Evolutionary conservation across 2,888 invertebrate species (phyloP), one percentile per base, ranked within the genome.

Genomic region (Latrodectus elegans): DNA sequence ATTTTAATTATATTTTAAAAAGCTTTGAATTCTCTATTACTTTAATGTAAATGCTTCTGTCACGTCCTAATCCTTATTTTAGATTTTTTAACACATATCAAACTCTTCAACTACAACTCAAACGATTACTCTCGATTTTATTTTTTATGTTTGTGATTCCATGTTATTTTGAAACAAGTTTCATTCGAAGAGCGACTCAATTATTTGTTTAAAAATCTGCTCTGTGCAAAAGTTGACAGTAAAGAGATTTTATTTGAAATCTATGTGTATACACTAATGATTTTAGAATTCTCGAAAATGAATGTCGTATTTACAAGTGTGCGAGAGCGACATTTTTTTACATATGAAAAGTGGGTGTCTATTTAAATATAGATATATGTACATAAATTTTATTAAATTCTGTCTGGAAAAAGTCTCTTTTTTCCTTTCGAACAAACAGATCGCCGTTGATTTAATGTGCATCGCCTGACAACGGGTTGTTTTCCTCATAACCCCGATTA

Each of bases 361-460:
- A 60, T 60, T n/a, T 60, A 60, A 60, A 60, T 60, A 55, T 55
- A 55, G 11, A 55, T 55, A 60, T 60, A 15, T 60, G 6, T 60
- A 10, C 12, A 15, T 60, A 60, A 60, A 60, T n/a, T 60, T 60
- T 15, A n/a, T 60, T n/a, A 60, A 60, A 60, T 15, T 15, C 10
- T 12, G 12, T 60, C 60, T 60, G 55, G 15, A 55, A 11, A 55
- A 55, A 55, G 72, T 72, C 76, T 65, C 70, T 86, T 81, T 70
- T 77, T 86, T 86, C 76, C 76, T 76, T 80, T 81, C 81, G 81
- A 81, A 65, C 71, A 64, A 74, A 76, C 60, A 71, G 80, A 75
- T 72, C 75, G 76, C 53, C n/a, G 60, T 65, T 77, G 64, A 55
- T 76, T 76, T 77, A 81, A 68, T 84, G 76, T 60, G 72, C 77